Base-by-base conservation (phyloP, 2,888 invertebrate genomes). In the Sarcophaga caerulescens region DNA sequence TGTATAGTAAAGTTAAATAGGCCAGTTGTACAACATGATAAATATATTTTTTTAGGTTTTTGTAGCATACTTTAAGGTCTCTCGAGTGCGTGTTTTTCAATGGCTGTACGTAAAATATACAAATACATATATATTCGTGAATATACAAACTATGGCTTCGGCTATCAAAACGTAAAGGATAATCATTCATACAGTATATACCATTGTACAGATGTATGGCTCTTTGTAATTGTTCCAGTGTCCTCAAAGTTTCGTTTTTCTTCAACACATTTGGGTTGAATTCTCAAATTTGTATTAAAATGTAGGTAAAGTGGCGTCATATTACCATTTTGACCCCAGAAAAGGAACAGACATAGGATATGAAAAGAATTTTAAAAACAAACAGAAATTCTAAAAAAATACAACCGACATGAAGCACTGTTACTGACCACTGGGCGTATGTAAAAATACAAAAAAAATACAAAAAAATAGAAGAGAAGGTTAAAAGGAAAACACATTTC, bases 341-440 rank as follows among this genome's bases (percentile, higher is more conserved):
- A 69, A 62, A 21, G 19, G 47, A 52, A 12, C 21, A n/a, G 35
- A 45, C 4, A 14, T 52, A 52, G 52, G 10, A 52, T 52, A 17
- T 52, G 52, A 52, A 52, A 14, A 52, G 52, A 52, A 52, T 14
- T 14, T 52, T 52, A 17, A 52, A 52, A 52, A 17, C 52, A 52
- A 12, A 12, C 52, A 52, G 52, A 12, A 52, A 52, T 52, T 14
- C 52, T 14, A 12, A 62, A 63, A 69, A 76, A 65, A 47, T 10
- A n/a, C 70, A 57, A 45, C 57, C 74, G 57, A 68, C 74, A 69
- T 63, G 23, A 79, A 70, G 17, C 62, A 82, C 25, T 84, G 74
- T 74, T 65, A 83, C 76, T 85, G 84, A 86, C 86, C 86, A 74
- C 23, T 83, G 74, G 84, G 77, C 81, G 84, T 81, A 57, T 60